Conservation (phyloP, 1,140 invertebrate genomes). For the Elymnias hypermnestra region DNA sequence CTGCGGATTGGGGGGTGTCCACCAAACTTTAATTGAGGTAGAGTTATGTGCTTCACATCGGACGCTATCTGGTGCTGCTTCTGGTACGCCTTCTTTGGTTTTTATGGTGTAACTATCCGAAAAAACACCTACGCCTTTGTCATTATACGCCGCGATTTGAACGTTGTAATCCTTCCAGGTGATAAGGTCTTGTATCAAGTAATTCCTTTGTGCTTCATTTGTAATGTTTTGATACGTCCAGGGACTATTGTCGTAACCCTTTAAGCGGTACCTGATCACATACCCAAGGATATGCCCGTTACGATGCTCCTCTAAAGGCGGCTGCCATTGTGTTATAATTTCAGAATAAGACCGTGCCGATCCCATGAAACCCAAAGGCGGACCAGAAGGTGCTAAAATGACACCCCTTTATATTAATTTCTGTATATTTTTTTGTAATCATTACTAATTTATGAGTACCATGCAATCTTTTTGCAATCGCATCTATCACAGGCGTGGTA, state of each 20-base stretch:
- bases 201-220: slow-evolving; percentile 94
- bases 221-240: slow-evolving; percentile 94
- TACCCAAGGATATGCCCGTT: slow-evolving; percentile 97
- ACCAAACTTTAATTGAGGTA: slow-evolving; percentile 88
- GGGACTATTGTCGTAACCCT: slow-evolving; percentile 92
- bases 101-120: slow-evolving; percentile 95
- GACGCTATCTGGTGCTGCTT: slow-evolving; percentile 91
- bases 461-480: slow-evolving; percentile 1
- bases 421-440: not conserved
- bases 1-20: slow-evolving; percentile 95
- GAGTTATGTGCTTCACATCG: slow-evolving; percentile 90
- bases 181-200: slow-evolving; percentile 94
- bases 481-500: slow-evolving; percentile 7
- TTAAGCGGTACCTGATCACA: slow-evolving; percentile 91
- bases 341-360: slow-evolving; percentile 94
- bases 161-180: slow-evolving; percentile 99
- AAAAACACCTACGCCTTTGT: slow-evolving; percentile 95
- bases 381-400: slow-evolving; percentile 87
- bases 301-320: slow-evolving; percentile 92
- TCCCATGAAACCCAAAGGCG: slow-evolving; percentile 92
- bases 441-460: not conserved
- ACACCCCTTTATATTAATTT: not conserved
- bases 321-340: slow-evolving; percentile 98
- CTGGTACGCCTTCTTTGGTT: slow-evolving; percentile 96
- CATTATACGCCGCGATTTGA: slow-evolving; percentile 98